These are phyloP conservation scores for Pollenia labialis DNA, from an alignment of 2,888 invertebrate species.

Conservation along the genomic window DNA sequence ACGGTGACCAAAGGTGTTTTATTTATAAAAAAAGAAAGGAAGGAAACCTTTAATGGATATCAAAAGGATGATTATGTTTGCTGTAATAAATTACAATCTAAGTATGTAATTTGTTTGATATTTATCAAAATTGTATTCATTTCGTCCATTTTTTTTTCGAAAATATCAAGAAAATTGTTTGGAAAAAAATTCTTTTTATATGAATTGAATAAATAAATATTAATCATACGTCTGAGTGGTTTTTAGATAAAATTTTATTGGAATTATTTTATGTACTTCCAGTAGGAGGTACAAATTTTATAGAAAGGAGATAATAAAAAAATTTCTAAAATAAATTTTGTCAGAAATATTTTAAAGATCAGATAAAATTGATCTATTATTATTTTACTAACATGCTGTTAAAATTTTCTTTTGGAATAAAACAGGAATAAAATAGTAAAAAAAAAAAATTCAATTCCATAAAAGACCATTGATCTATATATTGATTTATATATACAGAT, in stretches of 20 bases:
- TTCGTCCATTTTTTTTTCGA: background rate
- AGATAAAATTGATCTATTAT: too few relatives aligned
- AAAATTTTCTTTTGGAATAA: too few relatives aligned
- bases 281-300: too few relatives aligned
- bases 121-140: conserved; percentile 34
- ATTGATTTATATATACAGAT: too few relatives aligned
- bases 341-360: too few relatives aligned
- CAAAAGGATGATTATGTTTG: conserved; percentile 33
- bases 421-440: too few relatives aligned
- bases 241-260: background rate
- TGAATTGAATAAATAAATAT: conserved; percentile 9
- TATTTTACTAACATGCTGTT: too few relatives aligned
- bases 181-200: background rate
- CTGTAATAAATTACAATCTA: conserved; percentile 35
- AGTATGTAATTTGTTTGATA: conserved; percentile 44
- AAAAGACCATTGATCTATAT: too few relatives aligned
- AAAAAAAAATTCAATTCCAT: too few relatives aligned
- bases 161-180: background rate
- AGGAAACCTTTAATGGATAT: conserved; percentile 18
- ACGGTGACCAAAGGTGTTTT: conserved; percentile 42
- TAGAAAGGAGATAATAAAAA: too few relatives aligned
- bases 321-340: too few relatives aligned
- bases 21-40: background rate
- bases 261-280: background rate
- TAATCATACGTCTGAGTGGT: background rate